Evolutionary conservation across 2,113 vertebrate species (phyloP).

Genomic region (Alaudala cheleensis): DNA sequence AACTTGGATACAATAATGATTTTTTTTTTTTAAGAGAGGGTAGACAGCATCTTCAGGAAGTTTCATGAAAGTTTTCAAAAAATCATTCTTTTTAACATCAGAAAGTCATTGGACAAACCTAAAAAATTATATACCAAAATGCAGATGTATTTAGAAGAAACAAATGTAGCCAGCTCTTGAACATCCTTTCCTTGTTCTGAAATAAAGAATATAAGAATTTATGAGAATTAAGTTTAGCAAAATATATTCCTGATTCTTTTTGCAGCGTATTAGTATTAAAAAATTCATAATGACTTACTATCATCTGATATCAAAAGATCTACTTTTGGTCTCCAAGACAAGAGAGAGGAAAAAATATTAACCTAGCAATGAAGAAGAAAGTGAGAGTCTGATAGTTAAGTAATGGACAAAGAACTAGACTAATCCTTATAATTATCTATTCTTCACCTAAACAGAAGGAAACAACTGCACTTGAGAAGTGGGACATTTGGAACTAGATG

Average conservation of each 20-base stretch:
- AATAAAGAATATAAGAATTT: background rate
- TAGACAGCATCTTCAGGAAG: background rate
- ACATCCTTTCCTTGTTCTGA: background rate
- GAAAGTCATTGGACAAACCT: background rate
- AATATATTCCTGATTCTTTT: background rate
- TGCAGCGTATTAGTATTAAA: background rate
- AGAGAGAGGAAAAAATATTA: background rate
- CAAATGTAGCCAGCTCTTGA: background rate
- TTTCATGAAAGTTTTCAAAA: background rate
- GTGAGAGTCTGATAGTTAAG: background rate
- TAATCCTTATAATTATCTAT: background rate
- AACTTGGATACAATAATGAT: background rate
- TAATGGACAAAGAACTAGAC: background rate
- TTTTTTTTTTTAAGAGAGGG: background rate
- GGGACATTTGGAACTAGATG: background rate
- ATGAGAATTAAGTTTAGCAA: background rate
- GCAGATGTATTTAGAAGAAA: background rate
- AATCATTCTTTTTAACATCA: background rate
- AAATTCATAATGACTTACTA: background rate
- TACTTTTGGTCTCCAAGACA: background rate
- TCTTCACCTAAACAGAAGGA: background rate
- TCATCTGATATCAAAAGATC: background rate
- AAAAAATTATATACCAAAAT: background rate
- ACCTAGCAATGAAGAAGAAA: background rate
- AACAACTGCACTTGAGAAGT: background rate